Evolutionary conservation across 2,113 vertebrate genomes (phyloP).

Genomic region (Aptenodytes forsteri): DNA sequence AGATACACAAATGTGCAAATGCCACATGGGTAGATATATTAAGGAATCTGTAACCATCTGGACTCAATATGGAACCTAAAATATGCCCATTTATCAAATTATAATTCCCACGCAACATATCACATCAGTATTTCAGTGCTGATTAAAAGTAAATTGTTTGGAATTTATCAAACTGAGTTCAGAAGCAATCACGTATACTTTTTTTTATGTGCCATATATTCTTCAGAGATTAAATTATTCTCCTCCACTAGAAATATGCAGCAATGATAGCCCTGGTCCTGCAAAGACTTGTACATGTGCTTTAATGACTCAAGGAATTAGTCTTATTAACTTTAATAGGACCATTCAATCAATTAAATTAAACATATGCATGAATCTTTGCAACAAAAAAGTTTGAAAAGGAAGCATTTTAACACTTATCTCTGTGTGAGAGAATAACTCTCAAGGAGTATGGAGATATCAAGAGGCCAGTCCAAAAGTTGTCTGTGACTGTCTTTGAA

Average conservation of each 20-base stretch:
- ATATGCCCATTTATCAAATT: constrained; percentile 73
- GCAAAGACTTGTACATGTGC: not conserved
- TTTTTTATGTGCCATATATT: not conserved
- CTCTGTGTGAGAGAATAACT: not conserved
- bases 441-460: not conserved
- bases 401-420: not conserved
- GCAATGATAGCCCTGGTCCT: not conserved
- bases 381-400: not conserved
- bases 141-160: constrained; percentile 58
- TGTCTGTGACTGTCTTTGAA: not conserved
- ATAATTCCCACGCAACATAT: constrained; percentile 57
- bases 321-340: not conserved
- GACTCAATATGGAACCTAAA: constrained; percentile 70
- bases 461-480: not conserved
- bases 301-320: not conserved
- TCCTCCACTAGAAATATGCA: not conserved
- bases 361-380: not conserved
- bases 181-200: not conserved
- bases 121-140: constrained; percentile 60
- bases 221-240: not conserved
- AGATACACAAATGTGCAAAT: constrained; percentile 68
- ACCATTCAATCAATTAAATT: not conserved
- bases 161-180: constrained; percentile 35
- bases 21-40: constrained; percentile 73
- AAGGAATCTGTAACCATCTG: constrained; percentile 75